Conservation (phyloP, 2,797 vertebrate species). For the Loriculus beryllinus region DNA sequence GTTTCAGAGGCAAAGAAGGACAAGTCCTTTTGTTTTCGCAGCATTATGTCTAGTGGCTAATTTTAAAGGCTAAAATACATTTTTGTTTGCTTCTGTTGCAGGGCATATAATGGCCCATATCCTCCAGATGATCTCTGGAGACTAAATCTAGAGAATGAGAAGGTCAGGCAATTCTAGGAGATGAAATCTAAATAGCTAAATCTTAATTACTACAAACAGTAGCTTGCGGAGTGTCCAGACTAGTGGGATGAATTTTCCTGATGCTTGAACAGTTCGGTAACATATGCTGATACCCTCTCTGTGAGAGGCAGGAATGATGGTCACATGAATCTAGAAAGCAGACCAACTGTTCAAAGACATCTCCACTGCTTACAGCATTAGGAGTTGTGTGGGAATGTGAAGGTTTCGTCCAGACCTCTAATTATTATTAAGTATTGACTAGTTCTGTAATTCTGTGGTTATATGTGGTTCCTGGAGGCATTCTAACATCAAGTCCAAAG, state of each 20-base stretch:
- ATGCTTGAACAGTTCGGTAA: neutral
- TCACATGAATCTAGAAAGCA: neutral
- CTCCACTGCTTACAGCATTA: neutral
- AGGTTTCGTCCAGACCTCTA: slow-evolving; percentile 10
- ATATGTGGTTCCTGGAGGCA: neutral
- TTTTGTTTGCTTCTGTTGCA: neutral
- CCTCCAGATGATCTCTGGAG: slow-evolving; percentile 2
- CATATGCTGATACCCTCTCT: neutral
- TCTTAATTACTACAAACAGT: slow-evolving; percentile 29
- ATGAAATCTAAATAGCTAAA: slow-evolving; percentile 4
- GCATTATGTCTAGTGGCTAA: neutral
- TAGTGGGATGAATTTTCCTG: neutral
- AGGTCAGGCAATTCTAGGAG: neutral
- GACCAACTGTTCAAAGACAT: neutral
- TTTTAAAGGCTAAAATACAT: neutral
- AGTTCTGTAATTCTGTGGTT: neutral
- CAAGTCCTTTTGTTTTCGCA: neutral
- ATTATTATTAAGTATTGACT: neutral
- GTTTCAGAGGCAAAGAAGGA: neutral
- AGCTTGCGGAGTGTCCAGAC: neutral
- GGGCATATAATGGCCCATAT: neutral
- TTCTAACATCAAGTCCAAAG: neutral
- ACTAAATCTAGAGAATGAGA: slow-evolving; percentile 31
- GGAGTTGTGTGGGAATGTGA: neutral
- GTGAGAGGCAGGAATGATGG: neutral